Percentiles rank a stretch among this genome's conserved stretches.
phyloP scores from a whole-genome alignment of 2,888 invertebrate genomes.

The Apotomis turbidana region DNA sequence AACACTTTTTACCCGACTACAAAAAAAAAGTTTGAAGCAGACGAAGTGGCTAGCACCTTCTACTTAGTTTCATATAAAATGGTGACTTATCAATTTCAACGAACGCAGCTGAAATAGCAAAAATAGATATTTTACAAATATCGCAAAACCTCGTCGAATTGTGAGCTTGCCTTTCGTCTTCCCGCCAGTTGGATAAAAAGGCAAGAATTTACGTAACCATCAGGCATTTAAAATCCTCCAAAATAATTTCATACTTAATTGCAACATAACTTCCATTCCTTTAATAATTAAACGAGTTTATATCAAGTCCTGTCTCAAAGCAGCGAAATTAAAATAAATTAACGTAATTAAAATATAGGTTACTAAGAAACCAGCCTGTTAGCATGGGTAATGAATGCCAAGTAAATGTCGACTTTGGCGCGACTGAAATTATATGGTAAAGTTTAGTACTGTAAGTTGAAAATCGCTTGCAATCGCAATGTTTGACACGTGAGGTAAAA shows the following conservation, averaged over 20 bases:
- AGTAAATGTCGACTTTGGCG: slow-evolving; percentile 15
- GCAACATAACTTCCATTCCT: background rate
- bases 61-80: no score
- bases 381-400: slow-evolving; percentile 28
- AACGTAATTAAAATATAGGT: slow-evolving; percentile 40
- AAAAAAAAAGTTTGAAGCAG: no score
- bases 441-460: background rate
- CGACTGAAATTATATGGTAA: slow-evolving; percentile 9
- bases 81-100: no score
- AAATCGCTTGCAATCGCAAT: background rate
- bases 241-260: slow-evolving; percentile 13
- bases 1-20: no score
- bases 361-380: slow-evolving; percentile 25
- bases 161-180: no score
- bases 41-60: no score
- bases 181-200: no score
- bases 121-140: no score
- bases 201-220: background rate
- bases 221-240: background rate
- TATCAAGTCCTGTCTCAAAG: slow-evolving; percentile 33
- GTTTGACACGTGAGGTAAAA: slow-evolving; percentile 5
- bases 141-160: no score
- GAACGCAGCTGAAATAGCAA: no score
- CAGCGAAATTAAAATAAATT: slow-evolving; percentile 40
- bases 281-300: slow-evolving; percentile 31